Percentiles rank a stretch among this genome's conserved stretches.
These are phyloP conservation scores for Acrobasis suavella DNA, from an alignment of 2,888 invertebrate species.

Conservation along the genomic window DNA sequence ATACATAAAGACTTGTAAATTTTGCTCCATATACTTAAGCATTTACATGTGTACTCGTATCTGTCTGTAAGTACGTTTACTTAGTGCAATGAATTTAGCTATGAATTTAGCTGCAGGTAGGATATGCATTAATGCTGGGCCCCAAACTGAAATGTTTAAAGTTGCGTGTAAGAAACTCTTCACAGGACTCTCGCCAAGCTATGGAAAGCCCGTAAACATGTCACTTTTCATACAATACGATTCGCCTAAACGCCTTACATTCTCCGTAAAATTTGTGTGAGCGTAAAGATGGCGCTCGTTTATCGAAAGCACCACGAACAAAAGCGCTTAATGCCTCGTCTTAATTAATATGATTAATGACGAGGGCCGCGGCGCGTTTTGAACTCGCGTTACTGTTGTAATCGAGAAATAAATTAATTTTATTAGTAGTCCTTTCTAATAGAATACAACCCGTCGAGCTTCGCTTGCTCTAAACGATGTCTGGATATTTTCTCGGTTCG, in stretches of 20 bases:
- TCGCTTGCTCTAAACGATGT: conserved; percentile 51
- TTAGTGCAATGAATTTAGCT: too few species aligned
- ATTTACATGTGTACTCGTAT: too few species aligned
- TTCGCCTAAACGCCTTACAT: background rate
- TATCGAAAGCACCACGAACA: conserved; percentile 71
- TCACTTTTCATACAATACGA: background rate
- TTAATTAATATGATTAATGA: conserved; percentile 82
- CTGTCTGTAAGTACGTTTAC: too few species aligned
- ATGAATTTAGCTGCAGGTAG: too few species aligned
- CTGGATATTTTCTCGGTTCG: conserved; percentile 59
- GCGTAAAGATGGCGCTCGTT: conserved; percentile 56
- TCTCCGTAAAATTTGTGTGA: conserved; percentile 51
- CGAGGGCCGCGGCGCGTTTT: conserved; percentile 68
- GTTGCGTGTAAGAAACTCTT: too few species aligned
- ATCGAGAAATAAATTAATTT: conserved; percentile 81
- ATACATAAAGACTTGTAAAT: too few species aligned
- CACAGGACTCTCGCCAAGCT: too few species aligned
- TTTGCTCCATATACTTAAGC: too few species aligned
- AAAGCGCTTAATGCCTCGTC: conserved; percentile 73
- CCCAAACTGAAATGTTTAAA: too few species aligned
- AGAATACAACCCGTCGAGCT: conserved; percentile 61
- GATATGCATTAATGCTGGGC: too few species aligned
- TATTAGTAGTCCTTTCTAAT: conserved; percentile 78
- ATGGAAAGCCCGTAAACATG: too few species aligned
- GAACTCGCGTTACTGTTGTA: conserved; percentile 74